Evolutionary conservation across 2,888 invertebrate species (phyloP).

Genomic region (Chydorus sphaericus): DNA sequence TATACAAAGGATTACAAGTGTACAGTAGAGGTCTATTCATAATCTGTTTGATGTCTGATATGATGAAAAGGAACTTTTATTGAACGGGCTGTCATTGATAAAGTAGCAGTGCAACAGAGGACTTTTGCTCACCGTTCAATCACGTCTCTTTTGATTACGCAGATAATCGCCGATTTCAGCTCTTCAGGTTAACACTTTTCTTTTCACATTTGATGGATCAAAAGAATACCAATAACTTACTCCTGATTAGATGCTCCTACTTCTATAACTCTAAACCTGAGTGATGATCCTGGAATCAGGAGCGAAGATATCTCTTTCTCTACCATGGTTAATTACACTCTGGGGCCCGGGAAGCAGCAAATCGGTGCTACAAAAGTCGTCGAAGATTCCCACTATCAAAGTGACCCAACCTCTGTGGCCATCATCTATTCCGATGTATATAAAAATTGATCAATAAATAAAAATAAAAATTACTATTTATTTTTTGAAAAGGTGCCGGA

Average conservation of each 20-base stretch:
- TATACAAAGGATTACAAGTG: neutral
- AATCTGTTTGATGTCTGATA: neutral
- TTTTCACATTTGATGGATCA: neutral
- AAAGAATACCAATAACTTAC: neutral
- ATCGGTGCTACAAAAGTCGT: constrained; percentile 18
- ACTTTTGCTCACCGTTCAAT: constrained; percentile 21
- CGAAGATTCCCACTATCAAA: constrained; percentile 20
- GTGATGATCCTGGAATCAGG: constrained; percentile 7
- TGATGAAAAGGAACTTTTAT: constrained; percentile 18
- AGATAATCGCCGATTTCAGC: constrained; percentile 16
- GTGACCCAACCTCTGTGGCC: constrained; percentile 14
- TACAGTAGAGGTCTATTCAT: neutral
- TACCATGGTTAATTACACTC: constrained; percentile 9
- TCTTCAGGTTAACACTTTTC: neutral
- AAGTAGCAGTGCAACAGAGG: constrained; percentile 17
- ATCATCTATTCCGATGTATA: constrained; percentile 17
- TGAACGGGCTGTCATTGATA: constrained; percentile 15
- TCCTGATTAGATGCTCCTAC: constrained; percentile 1
- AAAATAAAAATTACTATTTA: neutral
- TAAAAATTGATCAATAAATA: neutral
- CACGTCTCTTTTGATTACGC: constrained; percentile 19
- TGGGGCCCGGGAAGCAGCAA: constrained; percentile 11
- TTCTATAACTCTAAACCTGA: constrained; percentile 6
- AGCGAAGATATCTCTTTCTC: constrained; percentile 19
- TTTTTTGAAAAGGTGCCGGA: constrained; percentile 7